phyloP scores from a whole-genome alignment of 1,140 invertebrate genomes.

The Brachionus koreanus region DNA sequence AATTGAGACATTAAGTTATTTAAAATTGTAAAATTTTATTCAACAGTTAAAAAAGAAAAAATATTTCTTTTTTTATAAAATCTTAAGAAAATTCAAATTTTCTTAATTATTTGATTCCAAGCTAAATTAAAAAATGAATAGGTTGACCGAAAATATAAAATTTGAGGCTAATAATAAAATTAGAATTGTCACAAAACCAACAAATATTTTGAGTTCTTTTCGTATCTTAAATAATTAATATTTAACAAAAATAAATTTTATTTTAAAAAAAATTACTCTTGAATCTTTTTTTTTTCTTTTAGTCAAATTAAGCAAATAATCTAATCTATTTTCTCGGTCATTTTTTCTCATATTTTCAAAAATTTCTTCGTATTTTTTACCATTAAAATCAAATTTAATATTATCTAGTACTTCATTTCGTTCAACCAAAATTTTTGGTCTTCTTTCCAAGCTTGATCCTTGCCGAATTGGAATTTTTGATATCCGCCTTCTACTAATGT shows the following conservation, averaged over 20 bases:
- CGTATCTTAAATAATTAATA: not conserved
- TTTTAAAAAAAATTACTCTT: not conserved
- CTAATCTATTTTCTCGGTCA: not conserved
- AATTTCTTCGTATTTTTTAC: not conserved
- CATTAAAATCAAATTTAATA: not conserved
- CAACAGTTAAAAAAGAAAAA: not conserved
- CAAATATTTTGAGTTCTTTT: not conserved
- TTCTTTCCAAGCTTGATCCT: constrained; percentile 24
- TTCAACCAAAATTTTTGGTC: not conserved
- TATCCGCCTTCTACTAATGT: not conserved
- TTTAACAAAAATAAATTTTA: not conserved
- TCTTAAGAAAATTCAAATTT: not conserved
- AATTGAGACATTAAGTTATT: too few species aligned
- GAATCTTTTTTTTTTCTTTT: not conserved
- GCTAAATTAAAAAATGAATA: not conserved
- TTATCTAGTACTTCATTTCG: not conserved
- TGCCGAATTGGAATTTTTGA: not conserved
- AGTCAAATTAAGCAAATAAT: not conserved
- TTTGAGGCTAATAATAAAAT: not conserved
- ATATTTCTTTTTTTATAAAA: not conserved
- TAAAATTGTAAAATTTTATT: too few species aligned
- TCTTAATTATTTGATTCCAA: not conserved
- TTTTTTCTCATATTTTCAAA: constrained; percentile 8
- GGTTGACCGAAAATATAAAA: not conserved
- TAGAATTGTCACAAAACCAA: not conserved